phyloP scores from a whole-genome alignment of 1,140 invertebrate genomes.

The Bactericera cockerelli region DNA sequence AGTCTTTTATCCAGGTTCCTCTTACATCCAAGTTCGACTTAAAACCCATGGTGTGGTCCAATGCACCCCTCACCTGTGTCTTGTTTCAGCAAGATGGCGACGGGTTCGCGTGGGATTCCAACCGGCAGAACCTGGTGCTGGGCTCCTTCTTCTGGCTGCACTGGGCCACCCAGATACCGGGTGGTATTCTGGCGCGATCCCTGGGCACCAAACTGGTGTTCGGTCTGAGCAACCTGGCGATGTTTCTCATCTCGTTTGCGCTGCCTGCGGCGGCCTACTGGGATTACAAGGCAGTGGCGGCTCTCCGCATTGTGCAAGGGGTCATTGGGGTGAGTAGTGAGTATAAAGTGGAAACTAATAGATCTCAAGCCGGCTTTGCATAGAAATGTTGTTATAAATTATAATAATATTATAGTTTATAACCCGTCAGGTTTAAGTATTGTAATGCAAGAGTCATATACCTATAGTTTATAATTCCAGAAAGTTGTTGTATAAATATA shows the following conservation, averaged over 20 bases:
- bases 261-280: slow-evolving; percentile 46
- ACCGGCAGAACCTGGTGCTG: slow-evolving; percentile 47
- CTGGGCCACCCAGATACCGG: slow-evolving; percentile 54
- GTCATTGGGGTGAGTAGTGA: slow-evolving; percentile 44
- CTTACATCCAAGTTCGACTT: no score
- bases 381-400: no score
- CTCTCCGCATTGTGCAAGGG: slow-evolving; percentile 51
- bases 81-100: no score
- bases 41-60: no score
- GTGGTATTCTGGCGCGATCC: slow-evolving; percentile 47
- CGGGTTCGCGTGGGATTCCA: slow-evolving; percentile 45
- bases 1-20: no score
- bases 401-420: not conserved
- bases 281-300: slow-evolving; percentile 42
- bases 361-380: no score
- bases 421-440: not conserved
- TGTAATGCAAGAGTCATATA: no score
- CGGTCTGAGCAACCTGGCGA: slow-evolving; percentile 46
- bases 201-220: slow-evolving; percentile 57
- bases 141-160: slow-evolving; percentile 62
- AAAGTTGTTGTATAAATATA: no score
- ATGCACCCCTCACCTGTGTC: no score
- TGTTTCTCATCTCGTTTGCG: slow-evolving; percentile 48
- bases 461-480: no score
- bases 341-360: no score